Conservation (phyloP, 2,797 vertebrate genomes). For the Helostoma temminkii region DNA sequence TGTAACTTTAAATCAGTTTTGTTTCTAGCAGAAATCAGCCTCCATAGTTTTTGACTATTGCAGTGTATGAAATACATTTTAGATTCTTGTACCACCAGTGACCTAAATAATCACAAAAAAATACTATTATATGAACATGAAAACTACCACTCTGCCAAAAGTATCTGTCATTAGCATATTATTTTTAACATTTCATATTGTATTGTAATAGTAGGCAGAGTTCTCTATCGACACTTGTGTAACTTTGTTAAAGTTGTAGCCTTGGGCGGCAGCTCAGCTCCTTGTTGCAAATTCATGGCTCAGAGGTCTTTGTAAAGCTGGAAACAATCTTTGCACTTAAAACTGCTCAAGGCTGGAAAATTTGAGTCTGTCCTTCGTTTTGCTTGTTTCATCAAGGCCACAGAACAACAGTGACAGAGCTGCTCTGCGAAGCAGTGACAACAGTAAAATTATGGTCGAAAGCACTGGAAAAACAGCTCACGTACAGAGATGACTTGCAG, state of each 20-base stretch:
- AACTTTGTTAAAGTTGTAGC: slow-evolving; percentile 57
- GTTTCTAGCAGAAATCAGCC: not conserved
- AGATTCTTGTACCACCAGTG: no score
- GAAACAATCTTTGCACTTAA: slow-evolving; percentile 59
- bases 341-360: slow-evolving; percentile 57
- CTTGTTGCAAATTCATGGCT: slow-evolving; percentile 44
- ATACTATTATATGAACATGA: not conserved
- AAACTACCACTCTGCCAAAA: not conserved
- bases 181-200: no score
- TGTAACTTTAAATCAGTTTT: not conserved
- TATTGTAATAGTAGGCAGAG: slow-evolving; percentile 1
- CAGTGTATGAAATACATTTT: no score
- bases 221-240: slow-evolving; percentile 30
- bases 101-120: not conserved
- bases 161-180: not conserved
- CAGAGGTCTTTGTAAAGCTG: slow-evolving; percentile 54
- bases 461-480: slow-evolving; percentile 24
- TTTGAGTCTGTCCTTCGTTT: slow-evolving; percentile 51
- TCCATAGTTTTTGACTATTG: no score
- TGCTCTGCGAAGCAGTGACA: slow-evolving; percentile 36
- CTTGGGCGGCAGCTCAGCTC: slow-evolving; percentile 41
- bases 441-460: slow-evolving; percentile 27
- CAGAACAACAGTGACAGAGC: slow-evolving; percentile 45
- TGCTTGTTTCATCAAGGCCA: slow-evolving; percentile 56
- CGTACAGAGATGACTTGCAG: slow-evolving; percentile 6